Evolutionary conservation across 2,888 invertebrate species (phyloP), one percentile per base, ranked within the genome.

Genomic region (Agapetus fuscipes): DNA sequence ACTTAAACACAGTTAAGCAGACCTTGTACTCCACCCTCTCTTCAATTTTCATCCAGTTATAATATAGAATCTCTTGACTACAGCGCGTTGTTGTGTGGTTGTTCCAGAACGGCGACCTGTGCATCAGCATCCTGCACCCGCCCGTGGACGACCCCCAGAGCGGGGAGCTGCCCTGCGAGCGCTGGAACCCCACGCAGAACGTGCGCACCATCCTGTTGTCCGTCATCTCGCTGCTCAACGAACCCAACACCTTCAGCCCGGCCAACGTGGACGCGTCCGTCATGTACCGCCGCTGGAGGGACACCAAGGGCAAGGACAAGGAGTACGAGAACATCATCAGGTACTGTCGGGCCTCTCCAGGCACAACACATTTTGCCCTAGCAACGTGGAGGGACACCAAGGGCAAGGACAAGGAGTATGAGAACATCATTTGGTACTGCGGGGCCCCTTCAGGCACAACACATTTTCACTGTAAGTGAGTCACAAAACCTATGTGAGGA

Each of bases 171-270:
- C 95, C 98, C 1, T 97, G 96, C 67, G 98, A 98, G 68, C 83
- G 98, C 64, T 98, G 98, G 98, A 99, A 99, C 75, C 98, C 98
- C 37, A 99, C 98, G 51, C 98, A 99, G 72, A 97, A 91, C 58
- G 97, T 98, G 58, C 88, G 96, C 62, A 99, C 98, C 35, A 94
- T 98, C 55, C 76, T 98, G 50, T 76, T 99, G 46, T 97, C 96
- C 46, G 97, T 98, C 53, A 98, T 98, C 59, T 98, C 97, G 11
- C 76, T 98, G 50, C 76, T 98, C 56, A 98, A 98, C 71, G 98
- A 98, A 71, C 98, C 98, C 49, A 98, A 98, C 72, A 98, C 97
- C 49, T 97, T 85, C 69, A 97, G 96, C 56, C 98, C 98, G 31
- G 98, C 98, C 51, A 98, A 99, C 63, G 98, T 98, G 16, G 98